Evolutionary conservation across 2,113 vertebrate genomes (phyloP), one percentile per base, ranked within the genome.

Genomic region (Alouatta palliata): DNA sequence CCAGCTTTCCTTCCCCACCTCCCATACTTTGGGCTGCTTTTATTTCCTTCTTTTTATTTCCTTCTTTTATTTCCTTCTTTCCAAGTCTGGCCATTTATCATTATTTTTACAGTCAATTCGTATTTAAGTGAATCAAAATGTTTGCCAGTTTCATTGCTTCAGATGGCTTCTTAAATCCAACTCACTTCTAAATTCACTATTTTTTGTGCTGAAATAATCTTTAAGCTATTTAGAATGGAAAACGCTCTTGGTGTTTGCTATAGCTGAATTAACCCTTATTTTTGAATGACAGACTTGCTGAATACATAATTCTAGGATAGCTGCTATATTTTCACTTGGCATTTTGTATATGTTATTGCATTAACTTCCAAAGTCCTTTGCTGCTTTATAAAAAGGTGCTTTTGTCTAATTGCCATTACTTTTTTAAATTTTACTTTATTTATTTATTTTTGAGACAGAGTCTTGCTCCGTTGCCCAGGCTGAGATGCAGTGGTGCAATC

Each of bases 281-380:
- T 47, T 76, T 75, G 70, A 92, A 91, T 85, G 94, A 83, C 3
- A 89, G 70, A n/a, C 27, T 95, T 84, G n/a, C 76, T 94, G 94
- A 94, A 43, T 70, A 54, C n/a, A 21, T 92, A 92, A 90, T 94
- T 94, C 30, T 83, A 95, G 85, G 45, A 61, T 96, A 68, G 27
- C 37, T 75, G 91, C 73, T 81, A 19, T 90, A 32, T 93, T 93
- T 97, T 90, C 54, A 70, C 32, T 81, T 64, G 91, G 79, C 79
- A n/a, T 73, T 68, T 81, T 43, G 81, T 94, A 21, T 52, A 10
- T 87, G 75, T 91, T 52, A 64, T 92, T 92, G 76, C 21, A 84
- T 64, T 97, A 40, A 94, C 85, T 90, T 95, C 37, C 20, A 20
- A 91, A 83, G 84, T 92, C 37, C 35, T 73, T 86, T 35, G 16